Base-by-base conservation (phyloP, 2,888 invertebrate species). In the Hipparchia semele region DNA sequence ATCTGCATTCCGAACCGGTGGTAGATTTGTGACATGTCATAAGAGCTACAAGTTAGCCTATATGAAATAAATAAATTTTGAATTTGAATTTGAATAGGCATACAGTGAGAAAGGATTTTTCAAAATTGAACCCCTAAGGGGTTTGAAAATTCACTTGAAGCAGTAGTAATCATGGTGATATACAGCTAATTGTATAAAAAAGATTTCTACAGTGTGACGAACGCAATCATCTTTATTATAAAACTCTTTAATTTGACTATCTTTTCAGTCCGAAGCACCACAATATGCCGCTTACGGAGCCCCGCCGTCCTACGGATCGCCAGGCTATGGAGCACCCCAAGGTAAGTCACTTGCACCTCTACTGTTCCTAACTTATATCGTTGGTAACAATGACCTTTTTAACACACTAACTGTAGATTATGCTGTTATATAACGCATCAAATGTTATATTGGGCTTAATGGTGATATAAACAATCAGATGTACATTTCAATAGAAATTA, bases 251-350 rank as follows among this genome's bases (percentile, higher is more conserved):
- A 6, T 4, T 10, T 13, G 12, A 13, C 66, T 66, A 64, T 76
- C 66, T 78, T 83, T 82, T 0, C 86, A 91, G 86, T 75, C 86
- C 12, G 86, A 88, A 71, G 86, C 88, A 0, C 88, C 90, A 0
- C 85, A 88, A 0, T 90, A 89, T 74, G 89, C 87, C 0, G 80
- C 86, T 5, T 92, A 91, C 79, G 91, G 91, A 1, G 91, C 89
- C 56, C 90, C 92, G 73, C 91, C 91, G 10, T 83, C 91, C 6
- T 93, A 93, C 82, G 93, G 92, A 62, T 89, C 91, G 2, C 90
- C 90, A 6, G 91, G 87, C 2, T 92, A 92, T 75, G 91, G 91
- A 2, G 89, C 87, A 0, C 91, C 90, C 0, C 91, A 90, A 85
- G 91, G 92, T 91, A 81, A 79, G 81, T 71, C 6, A 10, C 23